Conservation (phyloP, 2,113 vertebrate genomes). For the Scomber colias region DNA sequence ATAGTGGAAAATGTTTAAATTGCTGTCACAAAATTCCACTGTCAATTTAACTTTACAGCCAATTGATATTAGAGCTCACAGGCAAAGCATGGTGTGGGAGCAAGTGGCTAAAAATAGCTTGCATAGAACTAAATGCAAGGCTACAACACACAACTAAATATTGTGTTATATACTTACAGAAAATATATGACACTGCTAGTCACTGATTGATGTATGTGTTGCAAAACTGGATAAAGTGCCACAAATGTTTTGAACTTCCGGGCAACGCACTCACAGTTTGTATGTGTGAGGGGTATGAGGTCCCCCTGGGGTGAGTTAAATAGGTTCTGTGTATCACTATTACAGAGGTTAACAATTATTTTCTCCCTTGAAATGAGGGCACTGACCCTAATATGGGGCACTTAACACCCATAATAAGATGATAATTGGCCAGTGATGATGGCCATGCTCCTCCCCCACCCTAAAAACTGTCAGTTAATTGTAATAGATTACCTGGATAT, state of each 20-base stretch:
- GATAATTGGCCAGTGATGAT: slow-evolving; percentile 88
- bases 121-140: no score
- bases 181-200: not conserved
- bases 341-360: slow-evolving; percentile 86
- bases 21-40: not conserved
- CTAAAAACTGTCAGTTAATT: slow-evolving; percentile 70
- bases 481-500: slow-evolving; percentile 82
- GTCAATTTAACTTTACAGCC: not conserved
- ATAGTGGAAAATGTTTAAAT: not conserved
- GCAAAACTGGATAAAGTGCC: not conserved
- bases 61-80: no score
- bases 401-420: slow-evolving; percentile 88
- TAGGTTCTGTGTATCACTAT: slow-evolving; percentile 79
- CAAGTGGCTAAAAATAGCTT: not conserved
- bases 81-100: no score
- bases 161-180: not conserved
- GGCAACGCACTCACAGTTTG: not conserved
- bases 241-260: slow-evolving; percentile 39
- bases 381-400: slow-evolving; percentile 89
- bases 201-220: slow-evolving; percentile 6
- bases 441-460: slow-evolving; percentile 43
- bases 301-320: slow-evolving; percentile 77
- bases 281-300: slow-evolving; percentile 10
- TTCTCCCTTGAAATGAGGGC: slow-evolving; percentile 90
- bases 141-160: not conserved